Evolutionary conservation across 2,797 vertebrate genomes (phyloP), one percentile per base, ranked within the genome.

Genomic region (Amazonetta brasiliensis): DNA sequence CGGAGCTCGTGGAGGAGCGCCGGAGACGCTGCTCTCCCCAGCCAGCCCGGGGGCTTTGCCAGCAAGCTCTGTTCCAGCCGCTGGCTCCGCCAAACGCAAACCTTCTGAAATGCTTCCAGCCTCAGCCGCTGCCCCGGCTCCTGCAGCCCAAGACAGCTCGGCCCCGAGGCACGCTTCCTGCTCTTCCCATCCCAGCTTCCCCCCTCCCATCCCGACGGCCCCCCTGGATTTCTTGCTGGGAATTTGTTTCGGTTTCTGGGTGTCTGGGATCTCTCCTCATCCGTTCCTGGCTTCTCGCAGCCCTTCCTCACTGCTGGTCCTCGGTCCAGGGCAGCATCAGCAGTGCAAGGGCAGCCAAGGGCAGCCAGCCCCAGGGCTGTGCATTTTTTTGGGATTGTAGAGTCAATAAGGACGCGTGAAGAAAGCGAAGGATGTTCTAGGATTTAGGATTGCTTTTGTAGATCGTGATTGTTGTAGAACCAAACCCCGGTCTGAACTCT

Each of bases 371-470:
- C 35, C 35, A 72, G 58, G 37, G 66, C 14, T 16, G 64, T 26
- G n/a, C 22, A 4, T 22, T 19, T 0, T 13, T 54, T 6, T 2
- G 46, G 28, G 39, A 3, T 15, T 8, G 22, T 9, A 30, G 60
- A 33, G 8, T 39, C 55, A 43, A 21, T n/a, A 25, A 76, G 50
- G 33, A 21, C 7, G 1, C 4, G 17, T 4, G 23, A 44, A 60
- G 18, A 64, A 16, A 56, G 48, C 2, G 28, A 72, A 11, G 25
- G 35, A 9, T 43, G 30, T 78, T 46, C 5, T 7, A 48, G 78
- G 30, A 58, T 68, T 58, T 58, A 68, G 67, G n/a, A 58, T 69
- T 90, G 59, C 72, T 54, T 86, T 23, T 33, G 44, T 21, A 28
- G 10, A 54, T n/a, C 13, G 2, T 4, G 7, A 31, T 50, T 75